These are phyloP conservation scores for Sinodicranocentrus sp. DNA, from an alignment of 2,888 invertebrate species.

Conservation along the genomic window DNA sequence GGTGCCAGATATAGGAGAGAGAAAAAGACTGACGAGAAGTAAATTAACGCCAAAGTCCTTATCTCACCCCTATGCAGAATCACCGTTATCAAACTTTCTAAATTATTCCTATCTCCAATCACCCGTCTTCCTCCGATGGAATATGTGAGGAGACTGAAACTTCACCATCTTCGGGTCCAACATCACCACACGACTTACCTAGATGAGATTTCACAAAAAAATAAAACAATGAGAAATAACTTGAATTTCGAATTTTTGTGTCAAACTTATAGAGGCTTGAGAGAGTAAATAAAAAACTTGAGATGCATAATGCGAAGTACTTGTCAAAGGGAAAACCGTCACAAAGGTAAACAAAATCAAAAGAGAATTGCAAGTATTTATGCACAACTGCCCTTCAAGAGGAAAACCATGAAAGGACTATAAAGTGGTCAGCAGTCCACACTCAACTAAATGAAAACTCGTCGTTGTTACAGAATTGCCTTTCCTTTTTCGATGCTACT, in stretches of 20 bases:
- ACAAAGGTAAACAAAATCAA: too few relatives aligned
- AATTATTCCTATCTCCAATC: too few relatives aligned
- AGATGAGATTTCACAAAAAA: conserved; percentile 42
- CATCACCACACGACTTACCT: conserved; percentile 36
- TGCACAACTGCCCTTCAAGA: too few relatives aligned
- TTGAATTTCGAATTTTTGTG: background rate
- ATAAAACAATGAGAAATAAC: conserved; percentile 10
- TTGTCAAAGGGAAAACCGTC: too few relatives aligned
- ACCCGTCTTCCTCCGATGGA: background rate
- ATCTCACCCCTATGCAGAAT: conserved; percentile 77
- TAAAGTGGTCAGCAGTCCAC: conserved; percentile 42
- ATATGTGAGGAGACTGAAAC: background rate
- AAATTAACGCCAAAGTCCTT: conserved; percentile 77
- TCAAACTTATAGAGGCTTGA: too few relatives aligned
- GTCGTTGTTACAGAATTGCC: conserved; percentile 4
- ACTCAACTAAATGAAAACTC: conserved; percentile 25
- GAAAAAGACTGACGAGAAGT: conserved; percentile 78
- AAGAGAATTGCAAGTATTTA: too few relatives aligned
- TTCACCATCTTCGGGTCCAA: background rate
- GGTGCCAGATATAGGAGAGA: conserved; percentile 78
- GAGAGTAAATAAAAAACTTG: background rate
- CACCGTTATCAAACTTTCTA: conserved; percentile 70
- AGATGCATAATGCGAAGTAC: background rate
- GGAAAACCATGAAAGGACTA: too few relatives aligned
- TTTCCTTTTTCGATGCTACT: background rate